A percentile compares a stretch with the other conserved stretches of the same genome.
Conservation (phyloP, 2,113 vertebrate species). For the Tiliqua scincoides region DNA sequence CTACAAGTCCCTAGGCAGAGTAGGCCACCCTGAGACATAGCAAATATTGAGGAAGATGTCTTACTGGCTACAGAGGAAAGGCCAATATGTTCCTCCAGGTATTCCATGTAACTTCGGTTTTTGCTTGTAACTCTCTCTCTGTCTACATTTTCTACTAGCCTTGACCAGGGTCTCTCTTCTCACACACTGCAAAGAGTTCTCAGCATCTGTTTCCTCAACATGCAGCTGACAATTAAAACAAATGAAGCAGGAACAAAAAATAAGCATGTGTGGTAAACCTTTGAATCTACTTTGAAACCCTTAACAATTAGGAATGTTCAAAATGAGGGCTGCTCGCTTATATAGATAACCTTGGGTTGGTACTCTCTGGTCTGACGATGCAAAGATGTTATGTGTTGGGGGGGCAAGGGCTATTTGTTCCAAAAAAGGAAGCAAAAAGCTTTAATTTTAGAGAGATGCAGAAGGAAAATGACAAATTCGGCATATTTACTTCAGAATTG, state of each 20-base stretch:
- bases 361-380: not conserved
- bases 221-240: not conserved
- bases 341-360: not conserved
- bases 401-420: not conserved
- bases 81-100: too few relatives aligned
- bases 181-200: too few relatives aligned
- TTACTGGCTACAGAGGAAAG: too few relatives aligned
- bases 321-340: not conserved
- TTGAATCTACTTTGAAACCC: not conserved
- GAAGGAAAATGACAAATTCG: conserved; percentile 29
- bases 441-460: not conserved
- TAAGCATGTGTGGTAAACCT: not conserved
- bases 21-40: not conserved
- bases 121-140: too few relatives aligned
- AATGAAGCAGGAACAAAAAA: not conserved
- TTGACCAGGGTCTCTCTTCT: not conserved
- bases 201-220: too few relatives aligned
- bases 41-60: not conserved
- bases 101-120: too few relatives aligned
- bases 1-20: not conserved
- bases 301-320: not conserved
- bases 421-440: conserved; percentile 2
- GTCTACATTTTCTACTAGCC: not conserved
- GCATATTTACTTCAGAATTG: not conserved
- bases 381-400: not conserved